These are phyloP conservation scores for Octopus sinensis DNA, from an alignment of 1,140 invertebrate genomes.

Conservation along the genomic window DNA sequence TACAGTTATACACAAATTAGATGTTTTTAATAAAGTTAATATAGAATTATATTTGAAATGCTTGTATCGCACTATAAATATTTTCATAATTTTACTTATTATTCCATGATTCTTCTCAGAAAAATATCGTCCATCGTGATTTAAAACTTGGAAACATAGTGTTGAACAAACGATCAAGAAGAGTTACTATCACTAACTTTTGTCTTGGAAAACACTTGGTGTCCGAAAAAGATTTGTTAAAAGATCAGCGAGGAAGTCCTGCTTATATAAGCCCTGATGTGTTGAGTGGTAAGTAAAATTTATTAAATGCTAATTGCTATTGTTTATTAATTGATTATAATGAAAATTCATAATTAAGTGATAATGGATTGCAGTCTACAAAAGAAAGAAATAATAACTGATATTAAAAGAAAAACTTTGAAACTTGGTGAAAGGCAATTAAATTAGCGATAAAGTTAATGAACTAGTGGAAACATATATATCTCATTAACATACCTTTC, in stretches of 20 bases:
- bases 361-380: too few relatives aligned
- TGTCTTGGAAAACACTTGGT: slow-evolving; percentile 77
- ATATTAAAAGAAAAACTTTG: too few relatives aligned
- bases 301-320: too few relatives aligned
- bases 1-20: background rate
- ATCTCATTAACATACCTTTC: too few relatives aligned
- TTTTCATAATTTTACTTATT: background rate
- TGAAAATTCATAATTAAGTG: too few relatives aligned
- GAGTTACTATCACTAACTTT: slow-evolving; percentile 77
- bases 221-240: slow-evolving; percentile 71
- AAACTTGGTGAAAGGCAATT: too few relatives aligned
- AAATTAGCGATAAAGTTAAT: too few relatives aligned
- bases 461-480: too few relatives aligned
- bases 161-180: slow-evolving; percentile 68
- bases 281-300: slow-evolving; percentile 66
- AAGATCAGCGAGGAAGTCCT: slow-evolving; percentile 78
- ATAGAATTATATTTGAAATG: background rate
- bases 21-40: background rate
- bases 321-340: too few relatives aligned
- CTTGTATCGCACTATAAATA: slow-evolving; percentile 5
- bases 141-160: slow-evolving; percentile 79
- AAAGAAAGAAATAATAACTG: too few relatives aligned
- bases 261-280: slow-evolving; percentile 84
- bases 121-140: slow-evolving; percentile 80
- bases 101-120: slow-evolving; percentile 59